Evolutionary conservation across 2,113 vertebrate genomes (phyloP).

Genomic region (Sinocyclocheilus rhinocerous): DNA sequence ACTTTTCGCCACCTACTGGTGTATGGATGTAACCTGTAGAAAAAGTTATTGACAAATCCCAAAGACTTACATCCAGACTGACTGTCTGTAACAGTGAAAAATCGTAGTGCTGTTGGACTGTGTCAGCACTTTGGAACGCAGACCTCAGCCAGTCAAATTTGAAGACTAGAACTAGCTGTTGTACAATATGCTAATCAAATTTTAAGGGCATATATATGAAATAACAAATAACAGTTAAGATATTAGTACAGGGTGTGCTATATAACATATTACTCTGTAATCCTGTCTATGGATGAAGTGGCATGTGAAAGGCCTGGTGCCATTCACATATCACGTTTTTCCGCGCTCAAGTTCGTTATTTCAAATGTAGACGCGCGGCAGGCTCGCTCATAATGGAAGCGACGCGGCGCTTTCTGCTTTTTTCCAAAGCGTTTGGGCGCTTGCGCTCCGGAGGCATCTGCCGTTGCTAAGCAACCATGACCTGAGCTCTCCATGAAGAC

Average conservation of each 20-base stretch:
- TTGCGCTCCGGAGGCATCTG: no score
- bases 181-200: neutral
- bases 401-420: no score
- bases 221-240: neutral
- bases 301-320: slow-evolving; percentile 13
- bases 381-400: no score
- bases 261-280: neutral
- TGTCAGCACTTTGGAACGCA: neutral
- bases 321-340: no score
- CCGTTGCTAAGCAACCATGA: no score
- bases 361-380: no score
- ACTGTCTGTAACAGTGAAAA: neutral
- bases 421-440: no score
- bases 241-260: neutral
- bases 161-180: neutral
- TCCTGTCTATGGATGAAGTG: slow-evolving; percentile 34
- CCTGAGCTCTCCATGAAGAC: no score
- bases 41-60: neutral
- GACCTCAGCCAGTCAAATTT: neutral
- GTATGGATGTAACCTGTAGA: neutral
- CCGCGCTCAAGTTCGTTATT: no score
- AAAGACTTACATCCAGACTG: neutral
- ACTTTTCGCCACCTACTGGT: neutral
- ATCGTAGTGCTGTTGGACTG: neutral
- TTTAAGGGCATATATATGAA: neutral